Evolutionary conservation across 2,888 invertebrate species (phyloP), one percentile per base, ranked within the genome.

Genomic region (Neoitamus cyanurus): DNA sequence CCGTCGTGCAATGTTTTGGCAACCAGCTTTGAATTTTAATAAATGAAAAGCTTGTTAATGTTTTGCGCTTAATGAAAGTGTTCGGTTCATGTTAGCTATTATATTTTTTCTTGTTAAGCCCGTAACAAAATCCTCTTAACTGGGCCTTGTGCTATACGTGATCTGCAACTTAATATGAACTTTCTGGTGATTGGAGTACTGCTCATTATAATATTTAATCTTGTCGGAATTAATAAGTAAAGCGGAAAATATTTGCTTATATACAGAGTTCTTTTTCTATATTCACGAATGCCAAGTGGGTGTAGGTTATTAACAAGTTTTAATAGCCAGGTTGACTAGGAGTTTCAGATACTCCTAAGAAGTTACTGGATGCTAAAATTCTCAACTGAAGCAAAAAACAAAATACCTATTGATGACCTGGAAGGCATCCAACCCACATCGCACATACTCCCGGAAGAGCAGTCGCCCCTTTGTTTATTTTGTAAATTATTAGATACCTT

Each of bases 11-110:
- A 48, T 75, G 37, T 75, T 75, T 75, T 75, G 37, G 37, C 31
- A 75, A 37, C 75, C 11, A 25, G 25, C 37, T 37, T 75, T 75
- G 75, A 75, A 75, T 75, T 75, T 75, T 75, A 75, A 75, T 75
- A 75, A 75, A 75, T 75, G 75, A 75, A 75, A 75, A 25, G 25
- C 75, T 37, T 31, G 75, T 37, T 75, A 37, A 75, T 42, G 75
- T 42, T 25, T 28, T 25, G 25, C 37, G 15, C 11, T 15, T 75
- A 75, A 75, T 75, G 75, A 37, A 75, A 75, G 75, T 75, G 75
- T 75, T 75, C 15, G 36, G 75, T 75, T 75, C 75, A 42, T 37
- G 42, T 75, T 25, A 37, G 37, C 75, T 75, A 13, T n/a, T n/a
- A n/a, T n/a, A n/a, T 75, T 75, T 75, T 36, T 75, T 75, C 37